Conservation (phyloP, 2,888 invertebrate species). For the Phlogophora meticulosa region DNA sequence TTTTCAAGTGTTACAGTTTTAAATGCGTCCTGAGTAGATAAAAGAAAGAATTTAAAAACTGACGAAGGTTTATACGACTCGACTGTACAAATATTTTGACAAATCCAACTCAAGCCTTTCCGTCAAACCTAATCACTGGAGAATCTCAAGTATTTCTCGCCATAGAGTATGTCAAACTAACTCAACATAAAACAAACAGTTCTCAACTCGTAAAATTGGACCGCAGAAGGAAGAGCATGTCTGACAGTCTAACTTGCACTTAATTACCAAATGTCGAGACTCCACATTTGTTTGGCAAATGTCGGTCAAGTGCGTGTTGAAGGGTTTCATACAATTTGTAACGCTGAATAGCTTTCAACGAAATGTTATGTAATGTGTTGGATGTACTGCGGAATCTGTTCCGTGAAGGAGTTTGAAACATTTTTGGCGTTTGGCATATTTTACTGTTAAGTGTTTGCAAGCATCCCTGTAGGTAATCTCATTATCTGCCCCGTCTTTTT, state of each 20-base stretch:
- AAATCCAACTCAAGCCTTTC: slow-evolving; percentile 4
- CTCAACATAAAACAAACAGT: slow-evolving; percentile 45
- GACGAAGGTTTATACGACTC: too few species aligned
- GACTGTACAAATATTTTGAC: slow-evolving; percentile 1
- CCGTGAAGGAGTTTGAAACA: slow-evolving; percentile 11
- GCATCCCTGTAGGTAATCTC: too few species aligned
- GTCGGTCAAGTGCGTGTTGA: slow-evolving; percentile 46
- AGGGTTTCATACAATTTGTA: slow-evolving; percentile 57
- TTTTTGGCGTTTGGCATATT: slow-evolving; percentile 6
- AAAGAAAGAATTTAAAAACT: too few species aligned
- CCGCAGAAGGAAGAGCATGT: slow-evolving; percentile 6
- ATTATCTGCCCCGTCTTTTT: too few species aligned
- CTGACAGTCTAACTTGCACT: slow-evolving; percentile 34
- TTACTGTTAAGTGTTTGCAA: too few species aligned
- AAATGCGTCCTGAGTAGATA: too few species aligned
- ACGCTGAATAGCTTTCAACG: slow-evolving; percentile 50
- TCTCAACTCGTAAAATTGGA: slow-evolving; percentile 46
- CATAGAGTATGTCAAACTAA: slow-evolving; percentile 40
- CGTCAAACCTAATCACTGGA: slow-evolving; percentile 27
- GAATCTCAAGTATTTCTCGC: slow-evolving; percentile 34
- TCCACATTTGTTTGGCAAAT: slow-evolving; percentile 55
- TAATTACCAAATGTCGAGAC: slow-evolving; percentile 51
- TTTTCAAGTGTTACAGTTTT: too few species aligned
- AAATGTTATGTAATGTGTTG: slow-evolving; percentile 19
- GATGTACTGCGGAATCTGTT: slow-evolving; percentile 21